Base-by-base conservation (phyloP, 2,113 vertebrate species). In the Gavialis gangeticus region DNA sequence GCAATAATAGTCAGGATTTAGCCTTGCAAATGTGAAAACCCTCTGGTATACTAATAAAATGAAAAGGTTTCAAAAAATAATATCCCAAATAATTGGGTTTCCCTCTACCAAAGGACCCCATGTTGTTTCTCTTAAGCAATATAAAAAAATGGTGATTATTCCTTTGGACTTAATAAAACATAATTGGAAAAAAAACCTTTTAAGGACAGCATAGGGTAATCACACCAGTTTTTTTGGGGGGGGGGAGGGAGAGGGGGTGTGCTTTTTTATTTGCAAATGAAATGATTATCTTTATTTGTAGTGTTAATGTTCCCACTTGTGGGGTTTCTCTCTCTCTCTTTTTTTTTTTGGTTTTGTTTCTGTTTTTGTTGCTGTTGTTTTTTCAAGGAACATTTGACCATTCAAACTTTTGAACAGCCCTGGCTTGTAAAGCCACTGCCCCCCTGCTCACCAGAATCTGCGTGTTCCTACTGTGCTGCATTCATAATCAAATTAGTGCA, bases 101-200 rank as follows among this genome's bases (percentile, higher is more conserved):
- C 95, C 94, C 63, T 94, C 88, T 87, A 97, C 97, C 89, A 91
- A 92, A 98, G 95, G 97, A 98, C 97, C 97, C 95, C 97, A 97
- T 98, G 98, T 98, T 96, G 97, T 97, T 98, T 97, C 96, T 98
- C 96, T 97, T 97, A 96, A 98, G 96, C 18, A 82, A 95, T 94
- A 94, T 96, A 87, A 91, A 79, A 97, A 98, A 98, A 98, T 97
- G 84, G 93, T 97, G 97, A 97, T 98, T 98, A 97, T 97, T 98
- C 98, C 98, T 98, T 98, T 97, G 96, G 97, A 97, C 97, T 98
- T 98, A 97, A 97, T 98, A 98, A 98, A 98, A 95, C 18, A 87
- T 97, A 98, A 98, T 98, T 97, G 96, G 91, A 82, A 96, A 98
- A 94, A 91, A 93, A 97, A 96, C 93, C 94, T 95, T 96, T 96